phyloP scores from a whole-genome alignment of 2,888 invertebrate genomes.

The Agonopterix arenella region DNA sequence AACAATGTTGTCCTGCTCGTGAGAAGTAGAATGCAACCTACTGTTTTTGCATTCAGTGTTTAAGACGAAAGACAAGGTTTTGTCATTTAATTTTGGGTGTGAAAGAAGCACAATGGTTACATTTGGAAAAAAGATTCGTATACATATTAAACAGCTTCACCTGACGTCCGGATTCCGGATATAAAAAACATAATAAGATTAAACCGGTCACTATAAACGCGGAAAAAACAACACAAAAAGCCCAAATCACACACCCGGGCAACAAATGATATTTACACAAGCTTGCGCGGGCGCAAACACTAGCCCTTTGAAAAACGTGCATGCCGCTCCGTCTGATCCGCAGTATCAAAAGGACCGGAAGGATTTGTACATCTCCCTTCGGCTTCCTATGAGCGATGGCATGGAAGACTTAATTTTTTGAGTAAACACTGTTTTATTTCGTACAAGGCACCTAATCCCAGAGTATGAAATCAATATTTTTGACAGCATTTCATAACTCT shows the following conservation, averaged over 20 bases:
- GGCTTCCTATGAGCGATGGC: conserved; percentile 21
- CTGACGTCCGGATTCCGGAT: conserved; percentile 30
- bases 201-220: conserved; percentile 33
- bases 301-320: conserved; percentile 50
- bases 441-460: background rate
- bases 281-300: conserved; percentile 39
- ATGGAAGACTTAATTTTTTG: conserved; percentile 36
- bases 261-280: conserved; percentile 59
- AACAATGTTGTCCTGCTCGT: conserved; percentile 21
- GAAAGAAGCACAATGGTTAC: no score
- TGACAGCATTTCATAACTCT: background rate
- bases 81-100: no score
- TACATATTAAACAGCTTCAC: background rate
- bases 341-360: conserved; percentile 61
- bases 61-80: no score
- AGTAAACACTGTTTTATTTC: conserved; percentile 32
- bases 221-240: conserved; percentile 42
- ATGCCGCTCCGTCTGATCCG: conserved; percentile 37
- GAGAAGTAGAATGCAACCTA: conserved; percentile 10
- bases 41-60: background rate
- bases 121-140: background rate
- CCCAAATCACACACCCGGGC: conserved; percentile 47
- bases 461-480: no score
- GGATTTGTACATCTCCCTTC: conserved; percentile 42
- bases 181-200: conserved; percentile 42